Percentiles rank a stretch among this genome's conserved stretches.
Evolutionary conservation across 2,113 vertebrate genomes (phyloP).

Genomic region (Gallinago jamesoni): DNA sequence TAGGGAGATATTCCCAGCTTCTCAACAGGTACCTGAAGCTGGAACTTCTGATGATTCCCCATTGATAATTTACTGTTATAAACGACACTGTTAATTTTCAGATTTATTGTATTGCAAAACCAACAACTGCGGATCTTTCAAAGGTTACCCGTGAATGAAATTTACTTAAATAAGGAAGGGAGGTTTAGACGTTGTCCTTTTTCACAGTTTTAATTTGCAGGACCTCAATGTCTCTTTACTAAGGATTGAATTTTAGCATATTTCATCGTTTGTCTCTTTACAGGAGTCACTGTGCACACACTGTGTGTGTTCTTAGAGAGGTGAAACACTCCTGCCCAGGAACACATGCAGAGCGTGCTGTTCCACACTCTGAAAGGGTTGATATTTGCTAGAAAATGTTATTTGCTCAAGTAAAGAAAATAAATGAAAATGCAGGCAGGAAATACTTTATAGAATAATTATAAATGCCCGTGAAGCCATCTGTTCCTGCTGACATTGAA

Average conservation of each 20-base stretch:
- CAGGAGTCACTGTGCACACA: neutral
- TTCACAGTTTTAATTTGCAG: neutral
- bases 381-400: neutral
- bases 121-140: neutral
- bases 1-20: neutral
- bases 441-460: neutral
- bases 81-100: neutral
- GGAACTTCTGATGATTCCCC: neutral
- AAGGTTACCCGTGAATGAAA: neutral
- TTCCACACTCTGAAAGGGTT: neutral
- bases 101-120: neutral
- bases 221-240: neutral
- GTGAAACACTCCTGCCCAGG: neutral
- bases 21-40: neutral
- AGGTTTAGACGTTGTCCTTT: neutral
- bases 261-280: neutral
- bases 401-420: neutral
- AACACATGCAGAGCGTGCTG: neutral
- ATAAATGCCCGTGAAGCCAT: neutral
- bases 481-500: neutral
- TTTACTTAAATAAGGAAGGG: neutral
- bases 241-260: neutral
- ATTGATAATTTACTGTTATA: neutral
- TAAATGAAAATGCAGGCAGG: neutral
- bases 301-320: neutral